Base-by-base conservation (phyloP, 1,140 invertebrate species). In the Dinothrombium tinctorium region DNA sequence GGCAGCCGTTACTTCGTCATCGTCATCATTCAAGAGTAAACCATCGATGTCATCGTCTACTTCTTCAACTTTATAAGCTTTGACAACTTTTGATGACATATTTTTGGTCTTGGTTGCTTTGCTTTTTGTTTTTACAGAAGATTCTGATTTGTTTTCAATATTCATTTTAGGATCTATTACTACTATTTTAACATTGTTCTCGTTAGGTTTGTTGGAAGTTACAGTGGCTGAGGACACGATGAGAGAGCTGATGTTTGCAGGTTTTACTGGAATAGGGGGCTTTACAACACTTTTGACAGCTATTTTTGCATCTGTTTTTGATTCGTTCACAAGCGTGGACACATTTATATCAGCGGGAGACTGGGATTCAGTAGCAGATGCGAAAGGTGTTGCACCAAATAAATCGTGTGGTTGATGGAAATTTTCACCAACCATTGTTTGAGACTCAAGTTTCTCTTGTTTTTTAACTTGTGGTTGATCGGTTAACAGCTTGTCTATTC, bases 21-120 rank as follows among this genome's bases (percentile, higher is more conserved):
- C 21, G 1, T 43, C 36, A 11, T 36, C 26, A 25, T 5, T 12
- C 11, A n/a, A 24, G 14, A 45, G 21, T 21, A 46, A 23, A 11
- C 41, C 45, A 25, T 46, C 45, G n/a, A 46, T 29, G 14, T 46
- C 45, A 23, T 46, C 45, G 31, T 46, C 45, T 24, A 17, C 24
- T 25, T 43, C 45, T 31, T 46, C 45, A 22, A 46, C 45, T 37
- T 46, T 43, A 20, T 46, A 46, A 9, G 36, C 37, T 37, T 46
- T 46, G 2, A 31, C 37, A 6, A 28, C 29, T 43, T 42, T 43
- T 2, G 41, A 42, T 23, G 33, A 37, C 3, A 28, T n/a, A 25
- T 29, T 37, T 28, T 31, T 40, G 37, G 12, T 11, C 37, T 38
- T 2, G 9, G 11, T 14, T 17, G 19, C 11, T 21, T 29, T 19